Conservation (phyloP, 2,888 invertebrate species). For the Cyrtodaria siliqua region DNA sequence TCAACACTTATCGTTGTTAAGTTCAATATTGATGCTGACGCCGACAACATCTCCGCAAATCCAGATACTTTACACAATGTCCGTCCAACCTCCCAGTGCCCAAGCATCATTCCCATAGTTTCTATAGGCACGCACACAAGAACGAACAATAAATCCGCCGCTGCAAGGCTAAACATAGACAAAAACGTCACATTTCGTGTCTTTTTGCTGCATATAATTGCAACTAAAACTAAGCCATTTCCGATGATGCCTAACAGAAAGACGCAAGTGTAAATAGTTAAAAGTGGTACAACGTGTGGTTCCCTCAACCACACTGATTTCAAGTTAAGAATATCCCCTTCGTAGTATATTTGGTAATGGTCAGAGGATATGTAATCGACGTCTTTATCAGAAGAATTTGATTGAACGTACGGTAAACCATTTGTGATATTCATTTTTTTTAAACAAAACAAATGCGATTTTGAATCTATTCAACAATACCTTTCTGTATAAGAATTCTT, state of each 20-base stretch:
- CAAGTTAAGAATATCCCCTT: conserved; percentile 61
- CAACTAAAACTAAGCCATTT: conserved; percentile 86
- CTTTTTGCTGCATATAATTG: conserved; percentile 85
- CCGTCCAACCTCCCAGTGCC: conserved; percentile 85
- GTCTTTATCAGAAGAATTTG: background rate
- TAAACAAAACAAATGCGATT: too few relatives aligned
- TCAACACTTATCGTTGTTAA: conserved; percentile 87
- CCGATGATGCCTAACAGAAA: conserved; percentile 86
- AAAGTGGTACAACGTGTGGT: conserved; percentile 77
- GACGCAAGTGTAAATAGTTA: conserved; percentile 70
- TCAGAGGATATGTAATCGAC: conserved; percentile 9
- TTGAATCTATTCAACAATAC: too few relatives aligned
- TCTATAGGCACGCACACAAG: conserved; percentile 87
- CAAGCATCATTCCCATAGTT: conserved; percentile 84
- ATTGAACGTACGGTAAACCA: too few relatives aligned
- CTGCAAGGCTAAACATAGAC: conserved; percentile 82
- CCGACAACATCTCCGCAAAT: conserved; percentile 86
- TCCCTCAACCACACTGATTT: conserved; percentile 52
- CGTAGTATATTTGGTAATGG: conserved; percentile 55
- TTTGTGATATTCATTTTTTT: background rate
- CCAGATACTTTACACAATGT: conserved; percentile 86
- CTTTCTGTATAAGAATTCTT: too few relatives aligned
- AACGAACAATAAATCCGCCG: conserved; percentile 87
- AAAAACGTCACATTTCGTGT: conserved; percentile 82
- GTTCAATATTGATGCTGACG: conserved; percentile 87